Percentiles rank a stretch among this genome's conserved stretches.
These are phyloP conservation scores for Acanthornis magna DNA, from an alignment of 2,797 vertebrate genomes.

Conservation along the genomic window DNA sequence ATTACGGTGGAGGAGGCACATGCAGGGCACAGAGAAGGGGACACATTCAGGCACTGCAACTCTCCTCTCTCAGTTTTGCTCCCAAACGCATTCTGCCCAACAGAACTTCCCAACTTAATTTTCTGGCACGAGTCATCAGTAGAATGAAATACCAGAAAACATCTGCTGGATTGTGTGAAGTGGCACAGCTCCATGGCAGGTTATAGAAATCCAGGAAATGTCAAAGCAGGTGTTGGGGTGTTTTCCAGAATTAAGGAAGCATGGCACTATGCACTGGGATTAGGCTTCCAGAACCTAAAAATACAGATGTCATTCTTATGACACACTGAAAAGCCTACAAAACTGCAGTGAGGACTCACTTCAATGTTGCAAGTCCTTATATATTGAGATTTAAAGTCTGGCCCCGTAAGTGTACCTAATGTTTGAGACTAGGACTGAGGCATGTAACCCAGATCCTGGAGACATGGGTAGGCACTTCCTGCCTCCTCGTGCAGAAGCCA, in stretches of 20 bases:
- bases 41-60: background rate
- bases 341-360: background rate
- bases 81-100: background rate
- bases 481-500: background rate
- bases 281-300: background rate
- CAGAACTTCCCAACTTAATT: background rate
- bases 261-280: background rate
- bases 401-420: background rate
- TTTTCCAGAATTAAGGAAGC: background rate
- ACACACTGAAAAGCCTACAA: background rate
- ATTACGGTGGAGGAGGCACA: background rate
- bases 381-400: background rate
- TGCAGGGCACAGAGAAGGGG: background rate
- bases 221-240: background rate
- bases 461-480: background rate
- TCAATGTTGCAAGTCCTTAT: background rate
- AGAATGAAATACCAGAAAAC: background rate
- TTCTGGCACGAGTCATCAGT: background rate
- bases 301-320: background rate
- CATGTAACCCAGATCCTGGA: background rate
- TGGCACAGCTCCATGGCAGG: background rate
- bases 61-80: background rate
- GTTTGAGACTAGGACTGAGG: background rate
- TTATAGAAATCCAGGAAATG: background rate
- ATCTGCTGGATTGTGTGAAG: background rate